These are phyloP conservation scores for Protonemura montana DNA, from an alignment of 2,888 invertebrate species.

Conservation along the genomic window DNA sequence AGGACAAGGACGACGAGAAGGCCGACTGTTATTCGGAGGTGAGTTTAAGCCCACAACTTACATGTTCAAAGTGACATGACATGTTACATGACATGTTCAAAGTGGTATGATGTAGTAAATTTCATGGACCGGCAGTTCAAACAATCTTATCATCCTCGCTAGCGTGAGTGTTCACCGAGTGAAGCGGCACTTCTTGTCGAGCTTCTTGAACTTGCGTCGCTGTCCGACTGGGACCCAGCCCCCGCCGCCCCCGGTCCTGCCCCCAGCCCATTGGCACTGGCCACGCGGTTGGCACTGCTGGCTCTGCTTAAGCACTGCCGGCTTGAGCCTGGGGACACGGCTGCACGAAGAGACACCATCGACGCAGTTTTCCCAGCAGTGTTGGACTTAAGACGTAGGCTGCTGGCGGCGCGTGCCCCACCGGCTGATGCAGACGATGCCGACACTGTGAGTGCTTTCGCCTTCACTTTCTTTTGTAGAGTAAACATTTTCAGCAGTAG, in stretches of 20 bases:
- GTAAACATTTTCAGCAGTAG: too few species aligned
- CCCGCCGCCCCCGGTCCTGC: slow-evolving; percentile 59
- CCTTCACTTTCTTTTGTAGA: too few species aligned
- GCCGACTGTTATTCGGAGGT: not conserved
- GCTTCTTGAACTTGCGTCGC: slow-evolving; percentile 57
- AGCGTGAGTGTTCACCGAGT: not conserved
- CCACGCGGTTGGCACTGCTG: slow-evolving; percentile 62
- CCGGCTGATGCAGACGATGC: slow-evolving; percentile 31
- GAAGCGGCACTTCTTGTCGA: not conserved
- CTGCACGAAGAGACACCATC: slow-evolving; percentile 53
- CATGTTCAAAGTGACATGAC: too few species aligned
- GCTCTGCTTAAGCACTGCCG: slow-evolving; percentile 65
- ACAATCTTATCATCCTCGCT: not conserved
- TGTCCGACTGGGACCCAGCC: slow-evolving; percentile 63
- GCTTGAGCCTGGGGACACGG: slow-evolving; percentile 56
- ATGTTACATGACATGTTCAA: too few species aligned
- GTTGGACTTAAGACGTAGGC: slow-evolving; percentile 52
- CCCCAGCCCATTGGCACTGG: slow-evolving; percentile 60
- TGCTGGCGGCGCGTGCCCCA: slow-evolving; percentile 48
- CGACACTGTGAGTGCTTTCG: not conserved
- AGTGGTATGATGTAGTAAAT: too few species aligned
- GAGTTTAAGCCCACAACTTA: too few species aligned
- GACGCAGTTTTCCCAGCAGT: slow-evolving; percentile 52
- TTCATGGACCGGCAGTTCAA: too few species aligned
- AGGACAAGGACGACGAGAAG: not conserved